A percentile compares a stretch with the other conserved stretches of the same genome.
Evolutionary conservation across 1,140 invertebrate genomes (phyloP).

Genomic region (Heliconius hermathena): DNA sequence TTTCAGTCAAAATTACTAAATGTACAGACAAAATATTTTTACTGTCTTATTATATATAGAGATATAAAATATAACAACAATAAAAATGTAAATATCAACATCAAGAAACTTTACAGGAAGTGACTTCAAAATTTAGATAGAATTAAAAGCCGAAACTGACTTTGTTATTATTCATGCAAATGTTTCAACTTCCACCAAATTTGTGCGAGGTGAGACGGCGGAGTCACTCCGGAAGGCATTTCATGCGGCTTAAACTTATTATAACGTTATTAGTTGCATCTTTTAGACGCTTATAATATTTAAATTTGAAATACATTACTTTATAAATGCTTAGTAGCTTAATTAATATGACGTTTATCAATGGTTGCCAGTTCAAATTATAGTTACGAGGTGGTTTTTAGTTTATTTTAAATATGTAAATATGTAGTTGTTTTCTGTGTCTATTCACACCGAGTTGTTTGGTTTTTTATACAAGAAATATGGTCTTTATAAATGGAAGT

Average conservation of each 20-base stretch:
- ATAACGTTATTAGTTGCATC: conserved; percentile 1
- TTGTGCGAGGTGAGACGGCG: conserved; percentile 28
- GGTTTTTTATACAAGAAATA: too few species aligned
- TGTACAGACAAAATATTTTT: too few species aligned
- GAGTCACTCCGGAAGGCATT: conserved; percentile 13
- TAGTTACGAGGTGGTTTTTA: too few species aligned
- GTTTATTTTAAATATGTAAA: too few species aligned
- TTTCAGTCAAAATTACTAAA: too few species aligned
- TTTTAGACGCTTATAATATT: not conserved
- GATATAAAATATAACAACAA: conserved; percentile 3
- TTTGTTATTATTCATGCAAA: conserved; percentile 37
- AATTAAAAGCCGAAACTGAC: conserved; percentile 31
- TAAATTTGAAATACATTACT: not conserved
- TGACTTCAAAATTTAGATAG: conserved; percentile 28
- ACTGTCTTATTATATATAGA: too few species aligned
- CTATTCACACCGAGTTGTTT: too few species aligned
- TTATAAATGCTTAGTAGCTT: not conserved
- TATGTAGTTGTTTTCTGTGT: too few species aligned
- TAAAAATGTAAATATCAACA: conserved; percentile 16
- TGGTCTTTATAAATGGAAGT: too few species aligned
- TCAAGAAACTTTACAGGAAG: not conserved
- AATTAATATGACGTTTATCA: not conserved
- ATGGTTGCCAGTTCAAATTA: too few species aligned
- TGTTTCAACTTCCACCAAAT: conserved; percentile 29
- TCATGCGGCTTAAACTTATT: not conserved